Base-by-base conservation (phyloP, 2,888 invertebrate genomes). In the Kuschelorhynchus macadamiae region DNA sequence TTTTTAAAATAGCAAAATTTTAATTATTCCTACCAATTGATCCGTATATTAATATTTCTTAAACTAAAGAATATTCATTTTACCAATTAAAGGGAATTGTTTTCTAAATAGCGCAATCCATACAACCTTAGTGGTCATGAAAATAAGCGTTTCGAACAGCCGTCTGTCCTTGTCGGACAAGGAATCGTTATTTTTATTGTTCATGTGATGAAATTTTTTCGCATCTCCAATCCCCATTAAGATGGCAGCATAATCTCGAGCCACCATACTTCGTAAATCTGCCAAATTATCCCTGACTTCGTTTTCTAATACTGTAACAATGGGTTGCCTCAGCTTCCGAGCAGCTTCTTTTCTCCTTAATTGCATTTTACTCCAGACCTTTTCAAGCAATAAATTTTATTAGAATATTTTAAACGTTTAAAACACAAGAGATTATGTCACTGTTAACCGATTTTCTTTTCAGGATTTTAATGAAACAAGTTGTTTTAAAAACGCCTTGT, bases 81-180 rank as follows among this genome's bases (percentile, higher is more conserved):
- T 79, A 90, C 90, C 90, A 75, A 91, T 89, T 74, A 88, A 83
- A 75, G 85, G 84, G 73, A 88, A 87, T 72, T 86, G 80, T 77
- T 86, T 88, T 52, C 90, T 84, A 57, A 87, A 86, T 39, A 90
- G 80, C 17, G 89, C 88, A 70, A 90, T 84, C 90, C 90, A 91
- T 32, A 89, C 86, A 47, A 90, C 87, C 76, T 89, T 86, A 44
- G 87, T 86, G 49, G 88, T 84, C 80, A 90, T 83, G 61, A 87
- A 84, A 46, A 89, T 80, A 14, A 91, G 78, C 5, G 86, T 85
- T 79, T 91, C 90, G 73, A 87, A 87, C 59, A 89, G 80, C 68
- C 88, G 82, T 20, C 89, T 85, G 77, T 90, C 91, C 78, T 87
- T 88, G 74, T 90, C 89, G n/a, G 88, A 87, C 66, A 88, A 80